phyloP scores from a whole-genome alignment of 2,113 vertebrate genomes.

The Urocitellus parryii region DNA sequence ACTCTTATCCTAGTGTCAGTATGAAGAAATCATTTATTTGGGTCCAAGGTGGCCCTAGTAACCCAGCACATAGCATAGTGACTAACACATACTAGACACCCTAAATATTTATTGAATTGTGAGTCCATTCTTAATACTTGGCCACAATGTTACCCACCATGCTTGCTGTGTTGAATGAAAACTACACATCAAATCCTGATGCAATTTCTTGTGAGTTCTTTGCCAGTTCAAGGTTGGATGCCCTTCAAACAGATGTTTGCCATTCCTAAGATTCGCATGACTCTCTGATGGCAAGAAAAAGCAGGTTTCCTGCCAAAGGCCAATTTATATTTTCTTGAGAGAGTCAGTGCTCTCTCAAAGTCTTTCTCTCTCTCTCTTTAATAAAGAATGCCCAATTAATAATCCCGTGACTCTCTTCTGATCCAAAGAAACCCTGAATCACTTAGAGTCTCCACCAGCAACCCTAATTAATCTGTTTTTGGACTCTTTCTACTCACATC shows the following conservation, averaged over 20 bases:
- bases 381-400: conserved; percentile 50
- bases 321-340: conserved; percentile 65
- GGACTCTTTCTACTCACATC: not conserved
- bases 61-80: not conserved
- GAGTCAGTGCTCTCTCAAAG: too few relatives aligned
- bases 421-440: conserved; percentile 60
- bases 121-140: not conserved
- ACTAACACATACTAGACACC: not conserved
- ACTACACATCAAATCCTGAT: conserved; percentile 17
- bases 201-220: conserved; percentile 9
- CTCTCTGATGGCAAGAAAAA: conserved; percentile 62
- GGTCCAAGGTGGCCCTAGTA: not conserved
- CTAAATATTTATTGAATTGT: conserved; percentile 2
- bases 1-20: not conserved
- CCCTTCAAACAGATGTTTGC: conserved; percentile 72
- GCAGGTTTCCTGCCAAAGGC: conserved; percentile 63
- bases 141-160: not conserved
- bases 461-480: conserved; percentile 13
- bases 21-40: not conserved
- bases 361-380: not conserved
- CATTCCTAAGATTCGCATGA: conserved; percentile 57
- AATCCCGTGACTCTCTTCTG: not conserved
- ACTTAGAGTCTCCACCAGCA: not conserved
- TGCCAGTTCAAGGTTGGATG: conserved; percentile 43
- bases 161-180: conserved; percentile 39